Evolutionary conservation across 2,113 vertebrate species (phyloP).

Genomic region (Apteryx owenii): DNA sequence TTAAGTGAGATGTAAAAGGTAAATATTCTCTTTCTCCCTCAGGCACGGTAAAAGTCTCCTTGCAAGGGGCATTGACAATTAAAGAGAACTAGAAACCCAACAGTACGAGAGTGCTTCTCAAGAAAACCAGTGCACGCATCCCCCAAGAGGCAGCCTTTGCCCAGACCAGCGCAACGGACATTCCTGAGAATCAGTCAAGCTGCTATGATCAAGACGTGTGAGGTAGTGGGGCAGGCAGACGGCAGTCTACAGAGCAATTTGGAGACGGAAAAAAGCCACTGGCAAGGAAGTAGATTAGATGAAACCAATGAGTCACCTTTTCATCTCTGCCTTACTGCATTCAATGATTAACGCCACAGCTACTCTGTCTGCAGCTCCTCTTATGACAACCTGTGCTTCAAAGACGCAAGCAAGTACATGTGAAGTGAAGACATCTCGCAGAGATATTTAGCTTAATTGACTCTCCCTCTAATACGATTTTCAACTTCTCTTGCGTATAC

Average conservation of each 20-base stretch:
- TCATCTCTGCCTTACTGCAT: neutral
- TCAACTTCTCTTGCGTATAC: neutral
- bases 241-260: neutral
- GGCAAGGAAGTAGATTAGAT: neutral
- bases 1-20: neutral
- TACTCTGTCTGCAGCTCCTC: neutral
- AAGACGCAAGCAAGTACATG: neutral
- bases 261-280: neutral
- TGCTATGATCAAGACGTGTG: accelerated
- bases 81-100: neutral
- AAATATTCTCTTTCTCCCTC: neutral
- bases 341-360: neutral
- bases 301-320: neutral
- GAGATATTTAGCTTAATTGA: neutral
- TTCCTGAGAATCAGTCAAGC: accelerated
- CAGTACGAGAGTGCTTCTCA: accelerated
- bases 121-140: accelerated
- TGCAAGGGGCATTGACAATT: neutral
- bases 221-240: neutral
- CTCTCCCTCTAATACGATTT: neutral
- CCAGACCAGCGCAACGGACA: accelerated
- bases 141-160: neutral
- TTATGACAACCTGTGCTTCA: neutral
- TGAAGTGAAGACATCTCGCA: neutral
- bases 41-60: accelerated